Evolutionary conservation across 2,113 vertebrate species (phyloP).

Genomic region (Alaudala cheleensis): DNA sequence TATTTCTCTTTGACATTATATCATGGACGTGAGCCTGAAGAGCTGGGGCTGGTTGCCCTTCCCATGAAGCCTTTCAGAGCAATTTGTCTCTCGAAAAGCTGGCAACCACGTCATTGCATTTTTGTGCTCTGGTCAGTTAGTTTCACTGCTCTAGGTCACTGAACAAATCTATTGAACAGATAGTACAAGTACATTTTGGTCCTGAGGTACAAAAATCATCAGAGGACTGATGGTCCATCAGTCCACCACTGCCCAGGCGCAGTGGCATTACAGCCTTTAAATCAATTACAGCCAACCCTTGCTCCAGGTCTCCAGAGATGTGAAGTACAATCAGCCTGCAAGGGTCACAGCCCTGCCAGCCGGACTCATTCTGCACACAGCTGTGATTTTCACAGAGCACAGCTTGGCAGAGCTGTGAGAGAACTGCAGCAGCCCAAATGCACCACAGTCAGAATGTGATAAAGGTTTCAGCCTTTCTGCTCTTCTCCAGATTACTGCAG

Average conservation of each 20-base stretch:
- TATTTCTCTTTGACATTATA: background rate
- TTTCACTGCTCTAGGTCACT: background rate
- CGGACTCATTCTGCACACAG: background rate
- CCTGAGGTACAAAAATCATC: background rate
- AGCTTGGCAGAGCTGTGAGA: constrained; percentile 10
- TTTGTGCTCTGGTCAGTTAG: background rate
- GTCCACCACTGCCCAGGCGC: background rate
- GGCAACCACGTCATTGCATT: background rate
- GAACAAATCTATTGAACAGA: background rate
- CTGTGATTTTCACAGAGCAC: background rate
- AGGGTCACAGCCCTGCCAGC: background rate
- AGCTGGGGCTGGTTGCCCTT: background rate
- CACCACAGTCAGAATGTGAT: background rate
- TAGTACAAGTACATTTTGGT: too few relatives aligned
- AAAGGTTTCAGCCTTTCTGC: background rate
- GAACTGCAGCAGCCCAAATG: constrained; percentile 31
- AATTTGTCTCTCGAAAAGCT: background rate
- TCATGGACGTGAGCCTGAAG: background rate
- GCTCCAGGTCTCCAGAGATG: background rate
- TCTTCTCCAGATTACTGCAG: background rate
- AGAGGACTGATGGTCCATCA: background rate
- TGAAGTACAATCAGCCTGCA: background rate
- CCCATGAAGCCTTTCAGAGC: background rate
- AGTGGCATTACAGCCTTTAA: background rate
- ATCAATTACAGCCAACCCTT: background rate